Evolutionary conservation across 2,797 vertebrate species (phyloP).

Genomic region (Urophycis tenuis): DNA sequence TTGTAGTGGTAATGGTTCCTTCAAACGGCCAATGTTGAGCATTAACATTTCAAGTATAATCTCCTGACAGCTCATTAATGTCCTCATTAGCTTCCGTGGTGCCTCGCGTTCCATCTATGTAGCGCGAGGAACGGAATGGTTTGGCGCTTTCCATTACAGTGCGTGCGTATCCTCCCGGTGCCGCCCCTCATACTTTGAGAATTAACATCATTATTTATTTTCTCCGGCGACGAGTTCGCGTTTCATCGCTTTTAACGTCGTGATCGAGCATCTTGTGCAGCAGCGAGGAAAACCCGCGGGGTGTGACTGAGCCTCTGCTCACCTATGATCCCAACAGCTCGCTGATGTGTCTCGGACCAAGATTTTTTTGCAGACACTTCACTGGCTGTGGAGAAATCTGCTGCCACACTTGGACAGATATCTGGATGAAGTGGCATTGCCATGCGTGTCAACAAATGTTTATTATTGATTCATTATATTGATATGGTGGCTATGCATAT

Average conservation of each 20-base stretch:
- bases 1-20: slow-evolving; percentile 19
- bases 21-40: slow-evolving; percentile 24
- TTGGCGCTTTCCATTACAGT: slow-evolving; percentile 45
- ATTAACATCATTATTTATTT: slow-evolving; percentile 31
- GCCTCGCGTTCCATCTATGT: slow-evolving; percentile 40
- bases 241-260: slow-evolving; percentile 25
- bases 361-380: not conserved
- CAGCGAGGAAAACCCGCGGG: slow-evolving; percentile 14
- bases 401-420: not conserved
- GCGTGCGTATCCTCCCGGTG: slow-evolving; percentile 35
- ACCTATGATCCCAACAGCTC: not conserved
- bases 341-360: not conserved
- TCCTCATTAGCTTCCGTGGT: slow-evolving; percentile 56
- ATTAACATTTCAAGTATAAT: slow-evolving; percentile 55
- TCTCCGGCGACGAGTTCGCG: slow-evolving; percentile 40
- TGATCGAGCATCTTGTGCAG: slow-evolving; percentile 34
- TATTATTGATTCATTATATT: not conserved
- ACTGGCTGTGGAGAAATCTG: not conserved
- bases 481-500: not conserved
- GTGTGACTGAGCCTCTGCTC: not conserved
- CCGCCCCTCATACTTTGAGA: slow-evolving; percentile 25
- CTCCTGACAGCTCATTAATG: slow-evolving; percentile 60
- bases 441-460: not conserved
- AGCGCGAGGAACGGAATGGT: slow-evolving; percentile 17
- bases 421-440: not conserved